Base-by-base conservation (phyloP, 2,113 vertebrate genomes). In the Kryptolebias marmoratus region DNA sequence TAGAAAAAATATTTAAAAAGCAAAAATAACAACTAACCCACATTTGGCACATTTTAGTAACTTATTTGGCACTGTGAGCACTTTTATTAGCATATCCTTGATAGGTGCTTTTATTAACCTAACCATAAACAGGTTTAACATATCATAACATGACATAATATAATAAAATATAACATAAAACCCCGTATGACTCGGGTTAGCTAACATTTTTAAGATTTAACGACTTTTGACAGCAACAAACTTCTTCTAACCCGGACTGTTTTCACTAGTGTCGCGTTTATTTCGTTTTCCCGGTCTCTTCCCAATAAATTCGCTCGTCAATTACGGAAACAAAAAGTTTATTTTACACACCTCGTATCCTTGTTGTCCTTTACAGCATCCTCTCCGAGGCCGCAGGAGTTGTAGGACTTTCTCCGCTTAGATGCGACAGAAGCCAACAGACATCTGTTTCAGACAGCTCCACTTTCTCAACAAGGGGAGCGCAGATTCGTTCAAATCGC, bases 371-470 rank as follows among this genome's bases (percentile, higher is more conserved):
- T 65, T 76, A 82, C 48, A 68, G 79, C 79, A 87, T 87, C 90
- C 22, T 71, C 12, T 48, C 67, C 0, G 5, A 11, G 14, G 10
- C 31, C 11, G 52, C 30, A 49, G 78, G 9, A 68, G 14, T 47
- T 15, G 22, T 27, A 22, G 31, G 56, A 85, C 86, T 90, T 81
- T 85, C 89, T 85, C 86, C 60, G 56, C 8, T 82, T 64, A 45
- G 75, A 80, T 44, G 77, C 59, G 66, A 68, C 12, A 60, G 64
- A 10, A 32, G 65, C 32, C 64, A 67, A 53, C 31, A 80, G 81
- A 89, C 88, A 86, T 91, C 87, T 86, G 86, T 67, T 88, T 76
- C 63, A 56, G 83, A 27, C 79, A 0, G 58, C 12, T 65, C 81
- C 75, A 87, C 49, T 68, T 64, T 54, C 3, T 36, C 18, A 0